Conservation (phyloP, 2,113 vertebrate species). For the Hipposideros armiger region DNA sequence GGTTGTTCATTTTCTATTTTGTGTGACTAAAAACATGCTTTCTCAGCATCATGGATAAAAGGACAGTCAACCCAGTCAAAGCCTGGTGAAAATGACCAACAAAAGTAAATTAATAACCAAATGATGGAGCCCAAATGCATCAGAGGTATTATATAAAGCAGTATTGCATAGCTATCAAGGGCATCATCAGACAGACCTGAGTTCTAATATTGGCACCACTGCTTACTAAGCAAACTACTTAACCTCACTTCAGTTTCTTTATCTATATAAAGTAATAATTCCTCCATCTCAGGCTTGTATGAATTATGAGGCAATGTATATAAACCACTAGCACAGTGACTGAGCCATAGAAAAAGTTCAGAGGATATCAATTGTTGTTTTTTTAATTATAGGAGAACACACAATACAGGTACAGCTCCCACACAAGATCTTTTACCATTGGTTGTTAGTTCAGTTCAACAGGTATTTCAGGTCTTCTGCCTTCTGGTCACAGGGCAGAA, state of each 20-base stretch:
- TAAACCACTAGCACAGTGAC: not conserved
- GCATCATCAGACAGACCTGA: not conserved
- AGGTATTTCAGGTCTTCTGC: not conserved
- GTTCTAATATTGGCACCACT: not conserved
- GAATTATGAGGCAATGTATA: not conserved
- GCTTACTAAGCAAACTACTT: not conserved
- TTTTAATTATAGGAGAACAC: not conserved
- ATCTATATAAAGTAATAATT: not conserved
- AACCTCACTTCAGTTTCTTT: not conserved
- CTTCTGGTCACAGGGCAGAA: not conserved
- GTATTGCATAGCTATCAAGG: not conserved
- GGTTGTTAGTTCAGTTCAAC: not conserved
- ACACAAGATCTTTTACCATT: not conserved
- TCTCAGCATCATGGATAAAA: not conserved
- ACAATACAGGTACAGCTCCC: not conserved
- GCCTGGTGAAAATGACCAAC: not conserved
- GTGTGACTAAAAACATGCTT: conserved; percentile 16
- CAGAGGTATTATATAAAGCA: not conserved
- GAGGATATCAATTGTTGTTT: not conserved
- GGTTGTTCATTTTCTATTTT: not conserved
- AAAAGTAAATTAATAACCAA: not conserved
- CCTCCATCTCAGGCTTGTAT: not conserved
- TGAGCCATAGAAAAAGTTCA: not conserved
- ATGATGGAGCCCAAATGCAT: not conserved
- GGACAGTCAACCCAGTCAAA: not conserved